A percentile compares a stretch with the other conserved stretches of the same genome.
Conservation (phyloP, 2,797 vertebrate species). For the Phrynocephalus guinanensis region DNA sequence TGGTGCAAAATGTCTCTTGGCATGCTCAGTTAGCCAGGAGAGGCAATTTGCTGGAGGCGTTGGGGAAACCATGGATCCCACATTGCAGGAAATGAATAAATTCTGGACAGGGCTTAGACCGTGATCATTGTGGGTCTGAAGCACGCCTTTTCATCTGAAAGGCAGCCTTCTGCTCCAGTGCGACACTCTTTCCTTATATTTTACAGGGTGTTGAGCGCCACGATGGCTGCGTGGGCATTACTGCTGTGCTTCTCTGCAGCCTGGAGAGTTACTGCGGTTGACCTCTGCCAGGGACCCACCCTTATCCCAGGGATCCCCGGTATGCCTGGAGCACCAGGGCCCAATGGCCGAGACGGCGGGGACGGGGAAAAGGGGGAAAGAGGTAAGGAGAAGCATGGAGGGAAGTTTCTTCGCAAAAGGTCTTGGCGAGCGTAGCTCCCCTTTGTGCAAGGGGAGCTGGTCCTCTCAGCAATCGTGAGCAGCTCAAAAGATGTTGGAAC, state of each 20-base stretch:
- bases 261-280: constrained; percentile 57
- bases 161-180: background rate
- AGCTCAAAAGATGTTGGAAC: no score
- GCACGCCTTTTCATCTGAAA: background rate
- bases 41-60: no score
- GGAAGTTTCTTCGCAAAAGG: no score
- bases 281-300: constrained; percentile 58
- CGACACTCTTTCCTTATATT: fast-evolving
- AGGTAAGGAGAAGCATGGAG: constrained; percentile 68
- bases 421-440: no score
- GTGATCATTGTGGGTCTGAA: no score
- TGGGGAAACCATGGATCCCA: no score
- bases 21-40: no score
- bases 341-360: constrained; percentile 77
- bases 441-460: no score
- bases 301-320: constrained; percentile 77
- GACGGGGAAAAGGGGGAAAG: constrained; percentile 79
- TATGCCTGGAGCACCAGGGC: constrained; percentile 79
- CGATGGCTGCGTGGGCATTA: background rate
- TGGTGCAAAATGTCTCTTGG: no score
- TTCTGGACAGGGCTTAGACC: no score
- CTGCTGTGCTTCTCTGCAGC: constrained; percentile 57
- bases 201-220: constrained; percentile 35
- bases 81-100: no score
- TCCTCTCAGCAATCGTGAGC: no score